Base-by-base conservation (phyloP, 1,140 invertebrate genomes). In the Apis florea region DNA sequence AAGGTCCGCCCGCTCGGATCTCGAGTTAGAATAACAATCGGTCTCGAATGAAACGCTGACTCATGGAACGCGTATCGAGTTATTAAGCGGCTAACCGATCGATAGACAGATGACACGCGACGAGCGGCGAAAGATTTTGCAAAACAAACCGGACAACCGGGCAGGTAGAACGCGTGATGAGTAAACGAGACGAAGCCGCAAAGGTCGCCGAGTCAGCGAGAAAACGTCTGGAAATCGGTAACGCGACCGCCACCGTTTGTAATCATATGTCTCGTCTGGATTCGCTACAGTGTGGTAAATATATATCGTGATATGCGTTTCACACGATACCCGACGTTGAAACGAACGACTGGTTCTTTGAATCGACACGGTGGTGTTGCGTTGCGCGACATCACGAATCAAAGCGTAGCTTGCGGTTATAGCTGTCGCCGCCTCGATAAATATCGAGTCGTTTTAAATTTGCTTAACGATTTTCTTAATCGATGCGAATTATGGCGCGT, bases 181-280 rank as follows among this genome's bases (percentile, higher is more conserved):
- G 31, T 8, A 19, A 73, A 71, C 69, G 21, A 40, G 19, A 49
- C 15, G n/a, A 78, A 79, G 26, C n/a, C 77, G 40, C 6, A 51
- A 31, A 59, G 17, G 54, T 71, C 17, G 26, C 47, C 24, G 17
- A 58, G 51, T 69, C 56, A 53, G 24, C 59, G 31, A 0, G 59
- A 49, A 58, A 71, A 63, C 59, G 58, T 71, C 26, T 63, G 49
- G 13, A 26, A 79, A 61, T 63, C 24, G 56, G 59, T 72, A 79
- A 79, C 21, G 17, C 31, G 26, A 79, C 59, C 59, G n/a, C 19
- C 58, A 8, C 8, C 24, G 6, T 6, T 5, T 63, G 53, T 71
- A 79, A 53, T 54, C 21, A n/a, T 61, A 19, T 49, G 54, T 17
- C 19, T 70, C 24, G 15, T 40, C 31, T 49, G n/a, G 19, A 31